Evolutionary conservation across 2,888 invertebrate species (phyloP), one percentile per base, ranked within the genome.

Genomic region (Euzophera pinguis): DNA sequence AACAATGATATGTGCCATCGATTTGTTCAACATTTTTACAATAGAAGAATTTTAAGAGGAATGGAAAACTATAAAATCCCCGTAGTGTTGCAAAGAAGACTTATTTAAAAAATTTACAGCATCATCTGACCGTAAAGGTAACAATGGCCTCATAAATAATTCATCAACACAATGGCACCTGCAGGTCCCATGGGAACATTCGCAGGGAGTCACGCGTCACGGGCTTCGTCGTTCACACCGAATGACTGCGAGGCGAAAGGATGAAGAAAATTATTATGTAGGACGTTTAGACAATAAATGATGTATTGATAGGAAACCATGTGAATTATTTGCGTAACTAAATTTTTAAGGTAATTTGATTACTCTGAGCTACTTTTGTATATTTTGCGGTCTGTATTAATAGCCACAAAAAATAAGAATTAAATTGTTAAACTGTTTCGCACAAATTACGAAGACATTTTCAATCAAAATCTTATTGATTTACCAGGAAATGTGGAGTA

Each of bases 141-240:
- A 80, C 78, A 81, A 77, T 75, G 64, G 66, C 64, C 50, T 60
- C 65, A 76, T 79, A 72, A 75, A 81, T 80, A 71, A 81, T 81
- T 73, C 72, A 80, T 65, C 45, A 69, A 65, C 63, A 77, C 76
- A 78, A 81, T 72, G 60, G 74, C 80, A 79, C 80, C 77, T 78
- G 81, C 68, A 16, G 39, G 10, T 73, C 79, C 75, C 74, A 75
- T 78, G 79, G 80, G 83, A 82, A 80, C 69, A 63, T 76, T 77
- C 73, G 69, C 73, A 72, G 69, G 74, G 67, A 71, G 82, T 81
- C 75, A 75, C 71, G 81, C 81, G 54, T 67, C 67, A 67, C 63
- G 68, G 62, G 61, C 57, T 62, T 50, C 57, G 55, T 53, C 62
- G 60, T 50, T 60, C 62, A 64, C 59, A 58, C 55, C 61, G 60